Base-by-base conservation (phyloP, 2,797 vertebrate species). In the Poliocrania exsul region DNA sequence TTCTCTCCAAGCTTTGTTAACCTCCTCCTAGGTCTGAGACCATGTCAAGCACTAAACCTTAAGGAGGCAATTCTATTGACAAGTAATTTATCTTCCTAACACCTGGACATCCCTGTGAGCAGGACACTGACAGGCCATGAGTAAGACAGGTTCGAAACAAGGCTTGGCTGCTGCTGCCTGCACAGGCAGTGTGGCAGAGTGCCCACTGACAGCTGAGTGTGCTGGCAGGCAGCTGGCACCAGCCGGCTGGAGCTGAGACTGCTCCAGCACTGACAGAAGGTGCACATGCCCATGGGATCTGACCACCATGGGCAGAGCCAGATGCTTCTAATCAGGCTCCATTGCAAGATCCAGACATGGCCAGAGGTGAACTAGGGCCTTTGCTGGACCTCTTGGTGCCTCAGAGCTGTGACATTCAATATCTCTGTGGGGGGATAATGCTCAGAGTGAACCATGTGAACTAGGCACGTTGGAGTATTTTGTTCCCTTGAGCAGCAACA, bases 381-480 rank as follows among this genome's bases (percentile, higher is more conserved):
- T 1, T 4, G 18, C 20, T 1, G 0, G 21, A 5, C 26, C 26
- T 23, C 8, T 21, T 42, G 35, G 20, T 60, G 25, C 35, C 19
- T 62, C 9, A 5, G 3, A 5, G 16, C 31, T 26, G 20, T 67
- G 38, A 58, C 16, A n/a, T 1, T 2, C 31, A 16, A 5, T 49
- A 16, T 20, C 12, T 62, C 35, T 58, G 6, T 31, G 44, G 31
- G 33, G 38, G 6, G 13, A 35, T 18, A 40, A 19, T 0, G 2
- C 40, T 58, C 11, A 24, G n/a, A 0, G 2, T 29, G 18, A 90
- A 6, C 5, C 9, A 4, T 13, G 17, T 54, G 28, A 79, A 53
- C 35, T 11, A n/a, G 35, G 9, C 2, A 0, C 14, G 11, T 13
- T 0, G 0, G 35, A 13, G 5, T 54, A n/a, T 31, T 83, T 60